These are phyloP conservation scores for Bagarius yarrelli DNA, from an alignment of 2,113 vertebrate genomes.

Conservation along the genomic window DNA sequence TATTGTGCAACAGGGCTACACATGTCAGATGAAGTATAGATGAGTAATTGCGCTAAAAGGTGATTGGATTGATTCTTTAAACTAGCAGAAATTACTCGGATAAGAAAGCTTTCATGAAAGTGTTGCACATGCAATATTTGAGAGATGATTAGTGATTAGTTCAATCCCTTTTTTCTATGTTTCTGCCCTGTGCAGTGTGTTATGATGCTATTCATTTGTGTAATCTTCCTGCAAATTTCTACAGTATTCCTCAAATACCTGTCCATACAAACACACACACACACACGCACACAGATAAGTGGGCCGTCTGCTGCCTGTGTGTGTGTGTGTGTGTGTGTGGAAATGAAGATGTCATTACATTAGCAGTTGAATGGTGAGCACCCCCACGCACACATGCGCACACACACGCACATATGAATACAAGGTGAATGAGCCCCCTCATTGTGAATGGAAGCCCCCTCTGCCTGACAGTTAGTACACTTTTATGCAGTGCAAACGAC, in stretches of 20 bases:
- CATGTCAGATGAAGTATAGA: no score
- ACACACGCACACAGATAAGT: conserved; percentile 26
- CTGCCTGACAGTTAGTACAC: conserved; percentile 66
- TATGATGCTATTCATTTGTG: not conserved
- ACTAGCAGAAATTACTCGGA: not conserved
- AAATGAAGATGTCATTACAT: conserved; percentile 81
- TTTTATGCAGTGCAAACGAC: conserved; percentile 77
- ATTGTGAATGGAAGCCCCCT: conserved; percentile 48
- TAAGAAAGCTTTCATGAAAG: not conserved
- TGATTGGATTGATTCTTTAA: no score
- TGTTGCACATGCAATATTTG: not conserved
- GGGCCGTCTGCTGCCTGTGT: conserved; percentile 69
- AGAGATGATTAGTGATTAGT: not conserved
- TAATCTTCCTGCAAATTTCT: not conserved
- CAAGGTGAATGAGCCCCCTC: conserved; percentile 45
- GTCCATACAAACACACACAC: not conserved
- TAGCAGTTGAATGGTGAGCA: conserved; percentile 76
- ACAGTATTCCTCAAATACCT: conserved; percentile 4
- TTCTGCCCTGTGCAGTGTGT: not conserved
- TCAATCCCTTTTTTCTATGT: not conserved
- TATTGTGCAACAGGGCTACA: no score
- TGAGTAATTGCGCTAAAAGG: no score
- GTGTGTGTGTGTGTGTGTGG: conserved; percentile 69
- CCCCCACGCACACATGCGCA: conserved; percentile 43
- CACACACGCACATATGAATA: conserved; percentile 46